phyloP scores from a whole-genome alignment of 1,140 invertebrate species.

The Eufriesea mexicana region DNA sequence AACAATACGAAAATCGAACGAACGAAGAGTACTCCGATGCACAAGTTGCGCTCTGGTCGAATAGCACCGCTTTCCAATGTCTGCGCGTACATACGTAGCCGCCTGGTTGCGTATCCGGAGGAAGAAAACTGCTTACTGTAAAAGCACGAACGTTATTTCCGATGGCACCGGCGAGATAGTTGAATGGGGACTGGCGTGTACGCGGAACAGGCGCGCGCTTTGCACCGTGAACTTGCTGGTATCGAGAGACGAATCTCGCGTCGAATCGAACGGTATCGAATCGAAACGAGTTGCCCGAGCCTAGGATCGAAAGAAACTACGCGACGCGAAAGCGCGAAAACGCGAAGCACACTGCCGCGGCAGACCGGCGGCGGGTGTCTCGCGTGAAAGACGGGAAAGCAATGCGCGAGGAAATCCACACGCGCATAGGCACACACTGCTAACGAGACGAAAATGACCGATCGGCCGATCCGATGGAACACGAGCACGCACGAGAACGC shows the following conservation, averaged over 20 bases:
- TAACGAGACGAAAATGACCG: constrained; percentile 44
- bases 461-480: constrained; percentile 54
- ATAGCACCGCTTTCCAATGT: constrained; percentile 19
- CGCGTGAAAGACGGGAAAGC: constrained; percentile 6
- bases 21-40: constrained; percentile 27
- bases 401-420: constrained; percentile 36
- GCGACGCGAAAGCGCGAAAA: constrained; percentile 35
- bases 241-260: constrained; percentile 7
- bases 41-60: constrained; percentile 11
- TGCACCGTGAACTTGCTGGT: constrained; percentile 17
- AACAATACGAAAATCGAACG: constrained; percentile 32
- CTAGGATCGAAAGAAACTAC: not conserved
- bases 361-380: not conserved
- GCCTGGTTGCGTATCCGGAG: constrained; percentile 19
- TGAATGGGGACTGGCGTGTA: constrained; percentile 6
- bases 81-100: not conserved
- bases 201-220: constrained; percentile 39
- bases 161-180: not conserved
- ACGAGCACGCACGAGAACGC: constrained; percentile 57
- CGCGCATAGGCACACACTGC: constrained; percentile 23
- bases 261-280: not conserved
- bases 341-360: not conserved
- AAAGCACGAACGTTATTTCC: constrained; percentile 40
- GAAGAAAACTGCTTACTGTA: constrained; percentile 33
- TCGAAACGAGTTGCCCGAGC: not conserved